Base-by-base conservation (phyloP, 2,113 vertebrate species). In the Laticauda colubrina region DNA sequence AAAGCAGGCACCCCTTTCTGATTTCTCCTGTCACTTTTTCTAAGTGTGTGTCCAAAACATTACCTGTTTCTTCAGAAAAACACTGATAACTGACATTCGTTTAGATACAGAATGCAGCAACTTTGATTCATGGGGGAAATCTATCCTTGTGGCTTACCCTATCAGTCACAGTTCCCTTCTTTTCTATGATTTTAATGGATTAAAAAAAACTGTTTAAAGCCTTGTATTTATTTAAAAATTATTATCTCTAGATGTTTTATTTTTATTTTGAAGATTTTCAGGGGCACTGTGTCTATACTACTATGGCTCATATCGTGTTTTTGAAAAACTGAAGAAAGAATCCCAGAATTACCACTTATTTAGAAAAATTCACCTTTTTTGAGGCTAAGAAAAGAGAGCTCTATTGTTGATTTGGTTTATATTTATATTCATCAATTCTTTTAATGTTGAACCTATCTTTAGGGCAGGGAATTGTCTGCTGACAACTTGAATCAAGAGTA, bases 371-470 rank as follows among this genome's bases (percentile, higher is more conserved):
- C 90, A 81, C n/a, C 10, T 81, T 81, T 90, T 90, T 23, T 26
- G 51, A 29, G 21, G 18, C 23, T 39, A 7, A 34, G 39, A 23
- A 57, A 39, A 43, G 51, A 54, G 14, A 51, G 6, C 7, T 39
- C 43, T 53, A n/a, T 5, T 81, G 57, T 89, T 92, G 0, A 0
- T 5, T 21, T 91, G 51, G 0, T 92, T 93, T 91, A n/a, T 86
- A n/a, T 92, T 93, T 91, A 29, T 81, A 53, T 87, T 87, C 61
- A 59, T 10, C 93, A 89, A 18, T 7, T 43, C 10, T 54, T 39
- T 75, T 92, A 93, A 91, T 0, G 0, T 88, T 94, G 64, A 55
- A 90, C 93, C 88, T 93, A 93, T 90, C 93, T 91, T 85, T 95
- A 89, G 3, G 29, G 90, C 1, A 89, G 90, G 92, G 92, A 91